Evolutionary conservation across 2,797 vertebrate genomes (phyloP), one percentile per base, ranked within the genome.

Genomic region (Champsocephalus esox): DNA sequence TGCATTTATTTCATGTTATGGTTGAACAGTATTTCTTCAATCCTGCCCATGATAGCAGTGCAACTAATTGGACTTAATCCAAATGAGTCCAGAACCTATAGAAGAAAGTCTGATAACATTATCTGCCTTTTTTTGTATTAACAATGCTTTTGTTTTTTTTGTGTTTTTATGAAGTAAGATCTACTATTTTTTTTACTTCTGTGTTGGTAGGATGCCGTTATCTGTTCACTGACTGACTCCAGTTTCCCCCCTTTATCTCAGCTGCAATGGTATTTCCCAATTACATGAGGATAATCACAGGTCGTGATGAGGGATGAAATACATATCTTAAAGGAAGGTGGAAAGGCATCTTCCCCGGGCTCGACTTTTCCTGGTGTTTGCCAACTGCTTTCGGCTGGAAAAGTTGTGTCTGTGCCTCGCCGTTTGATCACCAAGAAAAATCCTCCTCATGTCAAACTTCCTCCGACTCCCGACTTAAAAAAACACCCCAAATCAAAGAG

Each of bases 391-490:
- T 75, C 79, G 70, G 84, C 83, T 84, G 59, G 65, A 82, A 87
- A 91, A 84, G 77, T 75, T 74, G 79, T 48, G 82, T 84, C 82
- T 87, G 78, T 60, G 73, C 62, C 58, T 19, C 48, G 28, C 11
- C 46, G 70, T 87, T 88, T 88, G 81, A 84, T 83, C 83, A 79
- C 82, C 75, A 81, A 90, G 82, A 90, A 93, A 89, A 86, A 38
- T 38, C 83, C 85, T 82, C 74, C 87, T 70, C 1, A 78, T 81
- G 73, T 85, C 81, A 86, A 92, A 89, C 85, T 82, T 82, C 74
- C 83, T 75, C 77, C 11, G 50, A 81, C 81, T 83, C 80, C 74
- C 49, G 44, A 81, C 83, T 87, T 86, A 19, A 82, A 87, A 82
- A 79, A 86, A 80, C 16, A 65, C 73, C 73, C 73, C 75, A 73